Evolutionary conservation across 2,797 vertebrate genomes (phyloP), one percentile per base, ranked within the genome.

Genomic region (Peromyscus attwateri): DNA sequence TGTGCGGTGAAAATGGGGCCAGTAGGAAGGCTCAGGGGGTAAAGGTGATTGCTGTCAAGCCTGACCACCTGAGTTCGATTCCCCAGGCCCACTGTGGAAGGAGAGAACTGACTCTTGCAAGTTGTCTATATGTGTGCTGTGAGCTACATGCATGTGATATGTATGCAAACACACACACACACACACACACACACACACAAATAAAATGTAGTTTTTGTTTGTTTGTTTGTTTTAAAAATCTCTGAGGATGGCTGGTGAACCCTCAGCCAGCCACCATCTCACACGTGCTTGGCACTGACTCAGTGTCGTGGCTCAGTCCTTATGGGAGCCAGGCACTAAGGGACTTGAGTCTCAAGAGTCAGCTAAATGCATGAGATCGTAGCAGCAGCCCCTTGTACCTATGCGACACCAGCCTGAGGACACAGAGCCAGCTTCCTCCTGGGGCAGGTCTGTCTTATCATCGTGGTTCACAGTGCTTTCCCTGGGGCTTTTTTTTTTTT

Each of bases 261-360:
- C 0, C 17, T 29, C 12, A 0, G 0, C 4, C 6, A 13, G 23
- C 21, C 5, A 34, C 12, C 21, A 29, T 0, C 1, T 57, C 60
- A 1, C 31, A 2, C 11, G 60, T 3, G 2, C 34, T 4, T 21
- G 23, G 46, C 0, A 0, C 25, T 40, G 29, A 1, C 57, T 31
- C 43, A 0, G 57, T 0, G 43, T 34, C 16, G 0, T 25, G 2
- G 0, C 88, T 23, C 29, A 49, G n/a, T 43, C 6, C 52, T 14
- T 0, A 37, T 17, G 31, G 2, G 37, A 0, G 11, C 25, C 31
- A 4, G 70, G 25, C 4, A 17, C 64, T 23, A 37, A 52, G 34
- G 19, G 19, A 19, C 23, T 19, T 13, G 0, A 52, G n/a, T n/a
- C 52, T 23, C 31, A 8, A 66, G 73, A 57, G 23, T 31, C 64